Conservation (phyloP, 35 echinoderm and acorn worm species). For the Antedon bifida region DNA sequence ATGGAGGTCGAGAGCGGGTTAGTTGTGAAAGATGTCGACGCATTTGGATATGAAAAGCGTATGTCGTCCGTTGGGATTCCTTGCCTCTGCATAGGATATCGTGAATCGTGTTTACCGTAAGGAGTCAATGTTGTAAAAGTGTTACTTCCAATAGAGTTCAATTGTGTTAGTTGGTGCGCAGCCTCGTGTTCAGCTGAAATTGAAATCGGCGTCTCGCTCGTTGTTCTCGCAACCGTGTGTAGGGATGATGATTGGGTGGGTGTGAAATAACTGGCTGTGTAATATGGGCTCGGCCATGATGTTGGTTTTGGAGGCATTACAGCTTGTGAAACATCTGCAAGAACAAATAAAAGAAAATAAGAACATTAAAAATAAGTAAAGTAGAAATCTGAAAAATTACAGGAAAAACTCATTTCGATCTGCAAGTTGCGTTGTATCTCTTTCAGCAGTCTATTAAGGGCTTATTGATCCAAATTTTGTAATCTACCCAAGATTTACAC, state of each 20-base stretch:
- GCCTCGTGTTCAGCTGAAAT: not conserved
- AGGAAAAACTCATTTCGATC: too few relatives aligned
- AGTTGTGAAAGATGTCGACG: conserved; percentile 42
- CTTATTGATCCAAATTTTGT: too few relatives aligned
- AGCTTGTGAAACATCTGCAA: not conserved
- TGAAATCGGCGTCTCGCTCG: not conserved
- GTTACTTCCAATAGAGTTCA: not conserved
- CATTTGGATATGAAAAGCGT: not conserved
- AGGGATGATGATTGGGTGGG: not conserved
- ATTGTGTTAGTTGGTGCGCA: too few relatives aligned
- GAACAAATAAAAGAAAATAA: not conserved
- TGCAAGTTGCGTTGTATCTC: too few relatives aligned
- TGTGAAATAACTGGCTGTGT: not conserved
- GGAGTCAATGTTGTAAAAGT: not conserved
- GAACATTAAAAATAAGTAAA: too few relatives aligned
- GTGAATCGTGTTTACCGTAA: not conserved
- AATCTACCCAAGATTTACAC: too few relatives aligned
- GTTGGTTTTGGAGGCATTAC: not conserved
- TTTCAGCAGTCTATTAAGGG: too few relatives aligned
- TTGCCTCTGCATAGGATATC: not conserved
- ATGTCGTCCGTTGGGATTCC: not conserved
- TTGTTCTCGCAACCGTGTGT: not conserved
- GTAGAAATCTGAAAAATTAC: too few relatives aligned
- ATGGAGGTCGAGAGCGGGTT: conserved; percentile 44
- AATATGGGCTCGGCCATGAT: not conserved